Conservation (phyloP, 2,797 vertebrate genomes). For the Anisognathus igniventris region DNA sequence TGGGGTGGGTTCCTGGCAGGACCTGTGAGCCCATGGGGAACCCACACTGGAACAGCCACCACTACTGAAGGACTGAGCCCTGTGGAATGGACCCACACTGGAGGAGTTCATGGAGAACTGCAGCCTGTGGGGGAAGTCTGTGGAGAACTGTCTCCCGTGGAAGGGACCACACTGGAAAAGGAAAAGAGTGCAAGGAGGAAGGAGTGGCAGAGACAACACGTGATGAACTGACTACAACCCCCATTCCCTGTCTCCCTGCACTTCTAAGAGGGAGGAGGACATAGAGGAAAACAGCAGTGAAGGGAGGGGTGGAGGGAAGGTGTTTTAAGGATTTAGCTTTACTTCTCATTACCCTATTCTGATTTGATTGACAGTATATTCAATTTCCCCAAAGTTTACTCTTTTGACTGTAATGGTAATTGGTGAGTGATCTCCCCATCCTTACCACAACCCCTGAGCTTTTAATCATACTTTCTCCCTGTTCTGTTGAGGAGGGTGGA, state of each 20-base stretch:
- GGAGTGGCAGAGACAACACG: rapidly evolving
- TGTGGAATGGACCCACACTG: background rate
- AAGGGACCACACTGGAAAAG: background rate
- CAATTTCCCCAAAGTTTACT: background rate
- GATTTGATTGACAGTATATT: background rate
- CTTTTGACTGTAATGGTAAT: rapidly evolving
- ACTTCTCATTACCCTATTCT: background rate
- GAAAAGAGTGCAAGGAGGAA: background rate
- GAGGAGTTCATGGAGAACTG: background rate
- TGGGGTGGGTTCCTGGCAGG: background rate
- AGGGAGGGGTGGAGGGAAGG: rapidly evolving
- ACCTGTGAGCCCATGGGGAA: background rate
- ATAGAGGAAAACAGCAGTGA: rapidly evolving
- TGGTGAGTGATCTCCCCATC: background rate
- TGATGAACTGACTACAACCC: background rate
- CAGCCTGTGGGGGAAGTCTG: background rate
- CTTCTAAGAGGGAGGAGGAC: rapidly evolving
- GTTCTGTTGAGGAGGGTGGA: rapidly evolving
- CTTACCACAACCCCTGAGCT: rapidly evolving
- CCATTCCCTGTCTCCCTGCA: rapidly evolving
- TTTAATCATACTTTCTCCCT: background rate
- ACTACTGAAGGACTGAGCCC: background rate
- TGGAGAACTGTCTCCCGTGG: rapidly evolving
- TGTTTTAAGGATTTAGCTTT: background rate
- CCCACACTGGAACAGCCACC: background rate